Evolutionary conservation across 1,140 invertebrate genomes (phyloP), one percentile per base, ranked within the genome.

Genomic region (Tribolium castaneum): DNA sequence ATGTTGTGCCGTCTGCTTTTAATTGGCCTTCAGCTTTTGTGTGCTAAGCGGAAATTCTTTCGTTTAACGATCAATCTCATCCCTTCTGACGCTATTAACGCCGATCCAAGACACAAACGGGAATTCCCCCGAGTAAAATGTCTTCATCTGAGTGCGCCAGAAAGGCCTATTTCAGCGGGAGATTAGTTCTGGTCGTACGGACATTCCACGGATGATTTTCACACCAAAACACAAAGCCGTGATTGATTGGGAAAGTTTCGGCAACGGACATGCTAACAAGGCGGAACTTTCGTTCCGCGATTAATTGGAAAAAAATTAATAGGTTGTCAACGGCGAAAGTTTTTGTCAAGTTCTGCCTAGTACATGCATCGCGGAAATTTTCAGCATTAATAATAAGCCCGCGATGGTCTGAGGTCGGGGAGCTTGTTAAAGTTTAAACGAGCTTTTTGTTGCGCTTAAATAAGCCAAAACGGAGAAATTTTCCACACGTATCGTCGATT

Each of bases 11-110:
- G 54, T 59, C 54, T 59, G 54, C 54, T 59, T 59, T 10, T 59
- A 59, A 59, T 59, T 59, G 54, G 54, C 54, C 19, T 59, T 59
- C 19, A 59, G 54, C 54, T 59, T 59, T 59, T 22, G 16, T 25
- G 22, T 22, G 54, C 5, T 22, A 59, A 59, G 7, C 54, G 54
- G 54, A 59, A 59, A 59, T 59, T 9, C 22, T 59, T 59, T 59
- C 54, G 19, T 59, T 59, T 19, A 7, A 59, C 54, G 22, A 59
- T 25, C 54, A 59, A 59, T 59, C 52, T 9, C 52, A 19, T 56
- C 52, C 52, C 5, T 6, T 16, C 16, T 16, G 52, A 14, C 54
- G 54, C 54, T 12, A 56, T 19, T 56, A 56, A 12, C 12, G 12
- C 14, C 16, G 16, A 16, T 16, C 52, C 52, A 14, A 56, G 13